Base-by-base conservation (phyloP, 2,888 invertebrate species). In the Nemotelus nigrinus region DNA sequence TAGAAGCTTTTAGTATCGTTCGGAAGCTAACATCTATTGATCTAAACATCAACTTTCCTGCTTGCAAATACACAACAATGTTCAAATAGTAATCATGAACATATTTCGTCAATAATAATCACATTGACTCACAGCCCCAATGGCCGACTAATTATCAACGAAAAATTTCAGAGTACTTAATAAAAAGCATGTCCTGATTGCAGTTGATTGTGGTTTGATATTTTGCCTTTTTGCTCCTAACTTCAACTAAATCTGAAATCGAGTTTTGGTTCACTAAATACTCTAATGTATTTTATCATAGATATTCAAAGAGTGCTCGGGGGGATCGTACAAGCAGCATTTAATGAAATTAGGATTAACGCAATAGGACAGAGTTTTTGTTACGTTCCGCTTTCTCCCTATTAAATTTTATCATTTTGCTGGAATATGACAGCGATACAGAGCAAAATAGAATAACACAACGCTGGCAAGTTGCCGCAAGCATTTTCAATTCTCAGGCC, bases 261-360 rank as follows among this genome's bases (percentile, higher is more conserved):
- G 57, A 60, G 50, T 75, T 74, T 63, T 50, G 53, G 65, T 78
- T 65, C 72, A 10, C 70, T 55, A 47, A 74, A 72, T 50, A 68
- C 71, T 74, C 74, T 50, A 72, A 65, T 53, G 64, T 63, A 72
- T 77, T 41, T 43, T 65, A 71, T 77, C 72, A 60, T 72, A 53
- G 72, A 58, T 67, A 76, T 72, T 77, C 74, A 72, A 77, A 77
- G 67, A 10, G 70, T 47, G 74, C 77, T 67, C 48, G 39, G 63
- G 79, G 1, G 79, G 74, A 58, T 67, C 48, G 74, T 41, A 60
- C 60, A 79, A 72, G 44, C 39, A 60, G 45, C 72, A 79, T 74
- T 79, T 79, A 79, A 79, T 79, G 79, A 79, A 79, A 79, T 79
- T 79, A 71, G 79, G 77, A 79, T 79, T 74, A 79, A 77, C 77